Evolutionary conservation across 2,113 vertebrate species (phyloP).

Genomic region (Erythrocebus patas): DNA sequence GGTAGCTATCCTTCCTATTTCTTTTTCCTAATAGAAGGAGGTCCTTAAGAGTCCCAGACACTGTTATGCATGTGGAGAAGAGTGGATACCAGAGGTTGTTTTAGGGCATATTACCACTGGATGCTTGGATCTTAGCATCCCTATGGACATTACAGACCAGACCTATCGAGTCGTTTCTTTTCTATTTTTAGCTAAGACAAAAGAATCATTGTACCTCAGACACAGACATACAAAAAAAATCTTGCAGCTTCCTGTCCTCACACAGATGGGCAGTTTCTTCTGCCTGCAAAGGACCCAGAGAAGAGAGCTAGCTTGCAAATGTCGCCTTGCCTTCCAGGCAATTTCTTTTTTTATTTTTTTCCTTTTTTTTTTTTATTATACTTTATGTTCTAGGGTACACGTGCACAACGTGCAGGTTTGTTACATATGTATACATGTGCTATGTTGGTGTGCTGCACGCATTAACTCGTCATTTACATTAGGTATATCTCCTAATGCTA

Average conservation of each 20-base stretch:
- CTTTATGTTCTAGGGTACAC: no score
- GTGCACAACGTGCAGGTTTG: no score
- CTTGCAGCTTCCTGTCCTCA: neutral
- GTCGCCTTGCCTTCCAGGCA: neutral
- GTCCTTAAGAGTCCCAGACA: neutral
- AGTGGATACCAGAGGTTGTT: neutral
- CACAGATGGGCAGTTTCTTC: neutral
- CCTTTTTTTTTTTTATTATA: no score
- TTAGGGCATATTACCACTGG: neutral
- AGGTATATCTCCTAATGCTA: no score
- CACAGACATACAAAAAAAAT: neutral
- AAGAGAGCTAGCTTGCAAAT: neutral
- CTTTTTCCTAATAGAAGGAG: neutral
- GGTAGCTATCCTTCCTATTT: neutral
- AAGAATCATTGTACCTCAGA: neutral
- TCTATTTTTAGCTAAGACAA: neutral
- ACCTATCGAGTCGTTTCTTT: neutral
- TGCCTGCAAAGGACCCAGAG: neutral
- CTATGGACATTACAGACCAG: neutral
- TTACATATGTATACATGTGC: no score
- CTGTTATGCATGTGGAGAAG: neutral
- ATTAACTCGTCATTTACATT: no score
- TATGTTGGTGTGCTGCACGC: no score
- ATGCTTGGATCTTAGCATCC: neutral
- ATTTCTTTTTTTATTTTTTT: neutral